phyloP scores from a whole-genome alignment of 2,797 vertebrate genomes.

The Hippocampus kuda region DNA sequence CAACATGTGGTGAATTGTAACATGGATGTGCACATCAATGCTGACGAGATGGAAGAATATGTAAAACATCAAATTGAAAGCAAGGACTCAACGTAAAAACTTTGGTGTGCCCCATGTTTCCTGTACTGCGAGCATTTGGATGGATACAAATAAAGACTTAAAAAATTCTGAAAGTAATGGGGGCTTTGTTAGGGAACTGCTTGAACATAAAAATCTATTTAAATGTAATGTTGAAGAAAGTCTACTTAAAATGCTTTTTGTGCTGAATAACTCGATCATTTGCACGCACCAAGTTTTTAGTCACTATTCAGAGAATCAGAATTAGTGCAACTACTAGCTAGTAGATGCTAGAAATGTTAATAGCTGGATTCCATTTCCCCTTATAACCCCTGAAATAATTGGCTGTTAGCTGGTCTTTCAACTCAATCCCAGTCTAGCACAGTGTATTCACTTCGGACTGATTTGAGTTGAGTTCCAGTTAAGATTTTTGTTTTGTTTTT shows the following conservation, averaged over 20 bases:
- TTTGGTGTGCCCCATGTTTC: slow-evolving; percentile 22
- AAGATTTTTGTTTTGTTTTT: not conserved
- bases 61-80: slow-evolving; percentile 35
- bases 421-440: not conserved
- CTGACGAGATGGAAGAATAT: slow-evolving; percentile 31
- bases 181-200: slow-evolving; percentile 24
- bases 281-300: not conserved
- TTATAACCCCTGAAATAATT: slow-evolving; percentile 17
- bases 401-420: not conserved
- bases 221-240: not conserved
- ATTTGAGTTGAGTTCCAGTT: not conserved
- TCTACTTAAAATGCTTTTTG: not conserved
- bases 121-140: slow-evolving; percentile 33
- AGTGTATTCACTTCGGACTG: not conserved
- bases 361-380: slow-evolving; percentile 20
- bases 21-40: slow-evolving; percentile 38
- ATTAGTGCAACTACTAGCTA: slow-evolving; percentile 7
- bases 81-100: slow-evolving; percentile 21
- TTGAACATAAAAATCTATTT: slow-evolving; percentile 23
- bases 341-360: slow-evolving; percentile 4
- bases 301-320: not conserved
- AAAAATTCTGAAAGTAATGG: slow-evolving; percentile 18
- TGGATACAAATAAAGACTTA: slow-evolving; percentile 14
- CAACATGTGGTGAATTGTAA: slow-evolving; percentile 3
- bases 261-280: not conserved